Percentiles rank a stretch among this genome's conserved stretches.
Conservation (phyloP, 2,113 vertebrate species). For the Gopherus flavomarginatus region DNA sequence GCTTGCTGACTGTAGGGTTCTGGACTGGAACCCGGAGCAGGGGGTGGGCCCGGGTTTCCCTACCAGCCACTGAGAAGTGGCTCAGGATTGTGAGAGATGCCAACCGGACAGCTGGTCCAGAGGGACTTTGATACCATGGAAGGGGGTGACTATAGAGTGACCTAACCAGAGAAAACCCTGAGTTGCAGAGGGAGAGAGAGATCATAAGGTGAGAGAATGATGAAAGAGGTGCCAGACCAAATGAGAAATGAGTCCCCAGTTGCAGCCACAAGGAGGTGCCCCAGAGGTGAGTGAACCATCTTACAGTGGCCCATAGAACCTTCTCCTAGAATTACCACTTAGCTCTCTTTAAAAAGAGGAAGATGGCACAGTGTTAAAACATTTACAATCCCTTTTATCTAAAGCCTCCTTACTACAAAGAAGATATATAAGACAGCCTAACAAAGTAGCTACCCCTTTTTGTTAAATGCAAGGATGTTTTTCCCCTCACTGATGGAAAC, state of each 20-base stretch:
- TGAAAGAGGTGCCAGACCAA: neutral
- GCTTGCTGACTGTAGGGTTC: neutral
- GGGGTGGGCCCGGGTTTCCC: neutral
- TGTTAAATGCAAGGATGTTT: neutral
- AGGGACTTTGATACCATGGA: neutral
- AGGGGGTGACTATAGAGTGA: neutral
- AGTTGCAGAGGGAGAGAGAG: neutral
- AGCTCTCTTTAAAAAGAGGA: neutral
- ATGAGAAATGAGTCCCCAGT: neutral
- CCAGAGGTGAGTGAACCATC: neutral
- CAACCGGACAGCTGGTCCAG: neutral
- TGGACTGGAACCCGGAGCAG: neutral
- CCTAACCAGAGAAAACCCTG: neutral
- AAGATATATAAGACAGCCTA: constrained; percentile 21
- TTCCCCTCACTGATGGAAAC: constrained; percentile 1
- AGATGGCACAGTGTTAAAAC: neutral
- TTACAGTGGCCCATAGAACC: neutral
- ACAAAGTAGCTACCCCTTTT: constrained; percentile 17
- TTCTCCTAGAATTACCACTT: neutral
- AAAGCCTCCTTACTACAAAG: neutral
- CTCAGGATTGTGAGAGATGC: neutral
- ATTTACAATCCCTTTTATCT: neutral
- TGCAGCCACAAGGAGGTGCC: neutral
- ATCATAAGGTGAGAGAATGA: neutral
- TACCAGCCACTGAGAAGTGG: neutral